These are phyloP conservation scores for Tylochromis polylepis DNA, from an alignment of 2,113 vertebrate genomes.

Conservation along the genomic window DNA sequence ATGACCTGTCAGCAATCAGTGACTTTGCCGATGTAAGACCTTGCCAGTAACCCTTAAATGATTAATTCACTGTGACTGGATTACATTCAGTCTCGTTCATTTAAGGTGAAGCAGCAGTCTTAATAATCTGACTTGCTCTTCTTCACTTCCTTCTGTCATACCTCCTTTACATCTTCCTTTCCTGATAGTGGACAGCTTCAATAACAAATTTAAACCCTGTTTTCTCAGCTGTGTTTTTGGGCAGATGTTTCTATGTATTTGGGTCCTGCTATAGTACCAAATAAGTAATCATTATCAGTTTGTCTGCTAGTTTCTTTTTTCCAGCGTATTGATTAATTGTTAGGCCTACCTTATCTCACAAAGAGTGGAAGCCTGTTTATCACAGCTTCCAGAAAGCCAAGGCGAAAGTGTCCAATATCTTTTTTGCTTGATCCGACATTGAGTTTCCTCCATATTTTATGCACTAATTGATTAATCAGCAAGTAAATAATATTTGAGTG, in stretches of 20 bases:
- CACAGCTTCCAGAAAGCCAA: not conserved
- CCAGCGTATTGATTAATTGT: not conserved
- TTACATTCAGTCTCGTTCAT: not conserved
- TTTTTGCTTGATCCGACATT: not conserved
- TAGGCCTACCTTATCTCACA: not conserved
- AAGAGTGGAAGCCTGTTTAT: not conserved
- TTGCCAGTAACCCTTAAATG: slow-evolving; percentile 6
- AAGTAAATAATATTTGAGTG: not conserved
- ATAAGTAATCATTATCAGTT: not conserved
- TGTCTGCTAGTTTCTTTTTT: not conserved
- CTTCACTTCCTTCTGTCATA: not conserved
- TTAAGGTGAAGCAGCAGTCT: not conserved
- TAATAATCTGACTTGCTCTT: not conserved
- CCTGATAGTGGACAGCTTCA: not conserved
- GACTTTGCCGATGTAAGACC: slow-evolving; percentile 11
- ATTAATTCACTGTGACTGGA: slow-evolving; percentile 15
- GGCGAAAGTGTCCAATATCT: not conserved
- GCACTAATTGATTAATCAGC: not conserved
- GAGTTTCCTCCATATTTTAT: not conserved
- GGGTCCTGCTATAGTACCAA: not conserved
- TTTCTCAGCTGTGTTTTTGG: not conserved
- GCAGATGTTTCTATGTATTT: not conserved
- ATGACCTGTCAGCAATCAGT: slow-evolving; percentile 21
- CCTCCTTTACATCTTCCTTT: not conserved
- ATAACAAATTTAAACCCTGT: not conserved